Evolutionary conservation across 1,140 invertebrate genomes (phyloP).

Genomic region (Drosophila chauvacae): DNA sequence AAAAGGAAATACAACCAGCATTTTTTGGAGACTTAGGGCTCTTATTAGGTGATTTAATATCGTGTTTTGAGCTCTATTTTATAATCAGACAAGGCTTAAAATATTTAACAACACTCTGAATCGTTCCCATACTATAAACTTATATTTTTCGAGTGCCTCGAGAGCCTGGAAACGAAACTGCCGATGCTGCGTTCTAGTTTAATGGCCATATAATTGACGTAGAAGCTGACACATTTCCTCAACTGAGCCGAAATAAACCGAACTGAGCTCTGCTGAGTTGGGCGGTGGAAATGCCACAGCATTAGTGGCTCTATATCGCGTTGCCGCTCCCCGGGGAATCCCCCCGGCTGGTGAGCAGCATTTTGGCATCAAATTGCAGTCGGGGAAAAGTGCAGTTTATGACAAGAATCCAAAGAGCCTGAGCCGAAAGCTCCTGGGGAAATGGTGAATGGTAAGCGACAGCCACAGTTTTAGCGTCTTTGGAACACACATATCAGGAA

Average conservation of each 20-base stretch:
- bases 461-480: conserved; percentile 32
- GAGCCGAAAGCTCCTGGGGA: conserved; percentile 2
- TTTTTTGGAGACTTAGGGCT: not conserved
- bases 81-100: not conserved
- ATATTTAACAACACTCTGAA: too few species aligned
- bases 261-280: conserved; percentile 27
- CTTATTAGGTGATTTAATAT: not conserved
- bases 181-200: conserved; percentile 60
- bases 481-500: conserved; percentile 61
- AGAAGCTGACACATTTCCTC: conserved; percentile 62
- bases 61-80: too few species aligned
- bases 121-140: not conserved
- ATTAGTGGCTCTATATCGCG: conserved; percentile 32
- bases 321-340: not conserved
- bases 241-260: conserved; percentile 30
- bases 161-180: not conserved
- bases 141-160: conserved; percentile 12
- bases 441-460: conserved; percentile 8
- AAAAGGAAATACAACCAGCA: not conserved
- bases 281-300: conserved; percentile 21
- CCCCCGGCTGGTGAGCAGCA: conserved; percentile 6
- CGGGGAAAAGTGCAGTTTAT: conserved; percentile 25
- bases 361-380: conserved; percentile 38
- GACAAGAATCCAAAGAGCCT: conserved; percentile 4
- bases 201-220: conserved; percentile 72